Percentiles rank a stretch among this genome's conserved stretches.
Conservation (phyloP, 2,888 invertebrate genomes). For the Tuberolachnus salignus region DNA sequence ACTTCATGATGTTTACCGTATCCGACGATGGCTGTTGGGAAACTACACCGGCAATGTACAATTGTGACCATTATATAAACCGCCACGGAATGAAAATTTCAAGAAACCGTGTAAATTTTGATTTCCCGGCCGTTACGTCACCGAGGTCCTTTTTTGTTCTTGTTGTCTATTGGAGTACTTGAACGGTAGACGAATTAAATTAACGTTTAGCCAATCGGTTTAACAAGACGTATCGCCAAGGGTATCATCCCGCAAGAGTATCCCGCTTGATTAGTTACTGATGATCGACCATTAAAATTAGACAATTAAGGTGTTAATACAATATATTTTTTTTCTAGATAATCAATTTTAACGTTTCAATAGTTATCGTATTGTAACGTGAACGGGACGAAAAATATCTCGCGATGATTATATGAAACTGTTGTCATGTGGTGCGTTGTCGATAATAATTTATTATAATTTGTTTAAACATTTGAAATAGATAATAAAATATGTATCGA, state of each 20-base stretch:
- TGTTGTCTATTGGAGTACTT: not conserved
- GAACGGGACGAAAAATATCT: too few species aligned
- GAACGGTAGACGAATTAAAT: constrained; percentile 4
- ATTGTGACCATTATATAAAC: constrained; percentile 40
- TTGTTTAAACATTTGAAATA: too few species aligned
- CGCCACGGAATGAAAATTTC: constrained; percentile 25
- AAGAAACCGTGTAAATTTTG: constrained; percentile 44
- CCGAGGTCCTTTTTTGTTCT: constrained; percentile 53
- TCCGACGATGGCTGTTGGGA: not conserved
- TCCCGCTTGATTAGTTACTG: constrained; percentile 28
- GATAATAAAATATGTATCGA: too few species aligned
- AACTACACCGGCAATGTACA: constrained; percentile 3
- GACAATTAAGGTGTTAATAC: too few species aligned
- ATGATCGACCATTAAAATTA: not conserved
- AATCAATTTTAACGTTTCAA: too few species aligned
- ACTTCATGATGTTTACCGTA: constrained; percentile 31
- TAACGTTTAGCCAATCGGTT: not conserved
- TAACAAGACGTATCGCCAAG: not conserved
- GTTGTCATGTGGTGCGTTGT: too few species aligned
- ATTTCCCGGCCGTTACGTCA: constrained; percentile 49
- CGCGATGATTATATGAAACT: too few species aligned
- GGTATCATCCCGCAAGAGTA: constrained; percentile 28
- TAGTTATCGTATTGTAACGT: too few species aligned
- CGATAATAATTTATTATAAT: too few species aligned
- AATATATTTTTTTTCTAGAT: too few species aligned